Evolutionary conservation across 2,888 invertebrate genomes (phyloP).

Genomic region (Alitta virens): DNA sequence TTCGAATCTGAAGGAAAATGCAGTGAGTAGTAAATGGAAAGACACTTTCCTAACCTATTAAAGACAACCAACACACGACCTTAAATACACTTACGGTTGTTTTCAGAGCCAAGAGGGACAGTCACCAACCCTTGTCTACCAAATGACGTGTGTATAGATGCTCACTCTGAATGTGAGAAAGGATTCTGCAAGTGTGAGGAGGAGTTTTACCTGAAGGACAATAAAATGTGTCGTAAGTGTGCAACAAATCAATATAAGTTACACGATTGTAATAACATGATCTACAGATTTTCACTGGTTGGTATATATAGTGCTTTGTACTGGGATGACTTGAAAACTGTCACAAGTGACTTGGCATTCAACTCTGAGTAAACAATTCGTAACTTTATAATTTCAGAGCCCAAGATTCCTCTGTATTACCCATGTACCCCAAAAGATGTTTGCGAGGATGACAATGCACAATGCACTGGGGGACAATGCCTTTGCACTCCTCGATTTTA

Average conservation of each 20-base stretch:
- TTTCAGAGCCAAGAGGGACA: constrained; percentile 22
- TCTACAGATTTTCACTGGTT: too few relatives aligned
- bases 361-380: too few relatives aligned
- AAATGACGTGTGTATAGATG: constrained; percentile 15
- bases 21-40: constrained; percentile 9
- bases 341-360: too few relatives aligned
- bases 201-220: constrained; percentile 24
- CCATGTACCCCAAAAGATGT: constrained; percentile 20
- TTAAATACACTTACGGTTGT: too few relatives aligned
- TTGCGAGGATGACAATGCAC: constrained; percentile 27
- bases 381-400: constrained; percentile 13
- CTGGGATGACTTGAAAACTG: too few relatives aligned
- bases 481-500: constrained; percentile 20
- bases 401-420: constrained; percentile 22
- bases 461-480: constrained; percentile 23
- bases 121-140: constrained; percentile 25
- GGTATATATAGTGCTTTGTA: too few relatives aligned
- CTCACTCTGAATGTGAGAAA: constrained; percentile 18
- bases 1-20: constrained; percentile 16
- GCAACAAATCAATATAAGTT: too few relatives aligned
- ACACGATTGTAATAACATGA: too few relatives aligned
- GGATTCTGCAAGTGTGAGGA: constrained; percentile 22
- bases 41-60: too few relatives aligned
- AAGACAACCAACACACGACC: too few relatives aligned
- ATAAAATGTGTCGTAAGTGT: constrained; percentile 23